phyloP scores from a whole-genome alignment of 2,888 invertebrate genomes.

The Lithophane semibrunnea region DNA sequence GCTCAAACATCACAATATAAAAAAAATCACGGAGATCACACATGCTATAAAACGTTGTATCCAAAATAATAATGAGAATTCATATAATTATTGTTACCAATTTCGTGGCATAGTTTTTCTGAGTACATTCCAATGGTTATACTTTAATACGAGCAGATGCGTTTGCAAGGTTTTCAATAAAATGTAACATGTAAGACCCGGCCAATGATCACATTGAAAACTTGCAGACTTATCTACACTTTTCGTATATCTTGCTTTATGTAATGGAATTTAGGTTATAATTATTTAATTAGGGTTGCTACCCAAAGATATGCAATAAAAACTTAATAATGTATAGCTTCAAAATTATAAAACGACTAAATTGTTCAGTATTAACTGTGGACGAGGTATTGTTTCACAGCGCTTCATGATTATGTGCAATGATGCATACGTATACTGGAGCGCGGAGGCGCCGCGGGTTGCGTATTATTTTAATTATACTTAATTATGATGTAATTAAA shows the following conservation, averaged over 20 bases:
- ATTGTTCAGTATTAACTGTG: slow-evolving; percentile 85
- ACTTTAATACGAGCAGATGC: slow-evolving; percentile 47
- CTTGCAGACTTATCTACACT: slow-evolving; percentile 41
- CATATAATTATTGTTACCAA: slow-evolving; percentile 60
- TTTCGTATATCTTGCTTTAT: slow-evolving; percentile 40
- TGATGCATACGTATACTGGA: slow-evolving; percentile 64
- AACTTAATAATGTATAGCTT: slow-evolving; percentile 59
- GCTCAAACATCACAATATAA: slow-evolving; percentile 56
- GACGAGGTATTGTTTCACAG: slow-evolving; percentile 73
- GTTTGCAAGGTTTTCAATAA: slow-evolving; percentile 46
- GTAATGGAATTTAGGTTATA: slow-evolving; percentile 55
- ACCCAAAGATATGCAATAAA: slow-evolving; percentile 45
- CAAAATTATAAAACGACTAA: slow-evolving; percentile 61
- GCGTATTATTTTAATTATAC: slow-evolving; percentile 61
- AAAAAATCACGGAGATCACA: slow-evolving; percentile 71
- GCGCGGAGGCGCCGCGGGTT: slow-evolving; percentile 66
- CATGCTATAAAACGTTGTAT: slow-evolving; percentile 47
- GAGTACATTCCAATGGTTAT: slow-evolving; percentile 64
- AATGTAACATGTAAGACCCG: background rate
- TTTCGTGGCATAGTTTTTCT: slow-evolving; percentile 56
- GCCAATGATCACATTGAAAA: slow-evolving; percentile 21
- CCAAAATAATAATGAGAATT: slow-evolving; percentile 29
- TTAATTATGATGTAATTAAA: slow-evolving; percentile 74
- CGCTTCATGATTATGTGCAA: slow-evolving; percentile 69
- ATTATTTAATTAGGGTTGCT: slow-evolving; percentile 51